Percentiles rank a stretch among this genome's conserved stretches.
Conservation (phyloP, 1,140 invertebrate species). For the Drosophila lacertosa region DNA sequence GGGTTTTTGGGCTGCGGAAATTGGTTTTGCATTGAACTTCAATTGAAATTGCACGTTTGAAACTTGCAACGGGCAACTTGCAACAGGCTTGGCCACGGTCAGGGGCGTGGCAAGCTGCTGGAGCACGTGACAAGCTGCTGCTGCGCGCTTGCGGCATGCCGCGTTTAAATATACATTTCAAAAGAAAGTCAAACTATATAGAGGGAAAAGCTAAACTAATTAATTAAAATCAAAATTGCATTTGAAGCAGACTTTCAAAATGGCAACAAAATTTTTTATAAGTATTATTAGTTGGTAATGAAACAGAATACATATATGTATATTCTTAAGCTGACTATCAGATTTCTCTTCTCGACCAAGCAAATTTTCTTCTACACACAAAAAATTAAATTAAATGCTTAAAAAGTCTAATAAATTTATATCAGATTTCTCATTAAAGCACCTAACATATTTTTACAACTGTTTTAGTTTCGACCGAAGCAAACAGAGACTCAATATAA, state of each 20-base stretch:
- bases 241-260: constrained; percentile 16
- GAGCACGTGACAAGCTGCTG: constrained; percentile 70
- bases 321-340: too few species aligned
- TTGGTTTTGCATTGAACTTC: constrained; percentile 60
- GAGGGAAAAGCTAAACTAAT: background rate
- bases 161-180: constrained; percentile 1
- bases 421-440: too few species aligned
- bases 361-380: too few species aligned
- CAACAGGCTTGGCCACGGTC: constrained; percentile 3
- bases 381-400: too few species aligned
- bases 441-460: too few species aligned
- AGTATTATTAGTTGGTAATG: too few species aligned
- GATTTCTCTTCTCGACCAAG: too few species aligned
- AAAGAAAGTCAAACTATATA: constrained; percentile 41
- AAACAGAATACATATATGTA: background rate
- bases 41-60: constrained; percentile 52
- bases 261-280: background rate
- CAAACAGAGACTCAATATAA: background rate
- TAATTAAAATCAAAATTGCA: background rate
- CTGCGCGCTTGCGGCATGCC: constrained; percentile 18
- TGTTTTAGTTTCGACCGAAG: background rate
- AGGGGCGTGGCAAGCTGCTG: constrained; percentile 37
- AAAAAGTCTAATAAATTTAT: too few species aligned
- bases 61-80: constrained; percentile 21
- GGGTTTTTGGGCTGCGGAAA: constrained; percentile 28